Evolutionary conservation across 1,140 invertebrate genomes (phyloP).

Genomic region (Heterodera schachtii): DNA sequence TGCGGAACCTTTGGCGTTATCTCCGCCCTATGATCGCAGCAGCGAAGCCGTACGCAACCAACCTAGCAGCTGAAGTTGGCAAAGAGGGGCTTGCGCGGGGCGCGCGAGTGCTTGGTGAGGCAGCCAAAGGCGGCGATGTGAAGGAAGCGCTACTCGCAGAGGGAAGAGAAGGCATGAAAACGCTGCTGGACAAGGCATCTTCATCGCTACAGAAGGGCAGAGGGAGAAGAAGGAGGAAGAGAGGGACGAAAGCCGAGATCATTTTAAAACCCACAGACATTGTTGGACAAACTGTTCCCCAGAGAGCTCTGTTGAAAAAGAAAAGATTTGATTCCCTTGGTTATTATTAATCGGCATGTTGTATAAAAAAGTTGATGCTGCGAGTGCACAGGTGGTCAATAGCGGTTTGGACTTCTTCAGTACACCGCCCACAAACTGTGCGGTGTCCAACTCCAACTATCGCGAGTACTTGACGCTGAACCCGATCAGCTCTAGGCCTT

Average conservation of each 20-base stretch:
- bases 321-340: neutral
- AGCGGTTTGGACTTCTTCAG: neutral
- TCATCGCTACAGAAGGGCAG: neutral
- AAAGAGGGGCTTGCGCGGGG: neutral
- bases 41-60: neutral
- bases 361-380: conserved; percentile 10
- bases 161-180: conserved; percentile 5
- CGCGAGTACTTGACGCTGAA: neutral
- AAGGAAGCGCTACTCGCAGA: neutral
- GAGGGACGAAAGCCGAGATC: neutral
- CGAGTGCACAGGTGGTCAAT: conserved; percentile 2
- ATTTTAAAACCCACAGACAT: neutral
- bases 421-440: neutral
- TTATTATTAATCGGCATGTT: neutral
- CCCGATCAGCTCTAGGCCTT: neutral
- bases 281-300: neutral
- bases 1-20: conserved; percentile 12
- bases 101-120: neutral
- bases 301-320: neutral
- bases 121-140: neutral
- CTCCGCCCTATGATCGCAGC: conserved; percentile 1
- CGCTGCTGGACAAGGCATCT: neutral
- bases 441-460: neutral
- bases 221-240: neutral
- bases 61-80: neutral